Conservation (phyloP, 2,888 invertebrate species). For the Lycaena phlaeas region DNA sequence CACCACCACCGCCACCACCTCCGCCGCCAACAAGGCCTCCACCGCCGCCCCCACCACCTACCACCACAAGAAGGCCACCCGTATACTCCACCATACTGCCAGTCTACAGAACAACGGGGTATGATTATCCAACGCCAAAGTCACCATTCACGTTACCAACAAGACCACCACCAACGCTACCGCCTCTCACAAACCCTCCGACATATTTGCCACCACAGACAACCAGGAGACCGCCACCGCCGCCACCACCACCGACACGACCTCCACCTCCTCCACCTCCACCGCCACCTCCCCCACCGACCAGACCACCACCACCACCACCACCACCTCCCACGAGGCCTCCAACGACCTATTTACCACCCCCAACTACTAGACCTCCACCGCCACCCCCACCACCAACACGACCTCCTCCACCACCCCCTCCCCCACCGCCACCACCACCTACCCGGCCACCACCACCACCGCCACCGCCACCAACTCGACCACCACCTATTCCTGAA, state of each 20-base stretch:
- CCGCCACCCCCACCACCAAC: slow-evolving; percentile 11
- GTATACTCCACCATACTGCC: slow-evolving; percentile 11
- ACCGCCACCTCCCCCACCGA: slow-evolving; percentile 6
- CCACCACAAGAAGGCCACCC: slow-evolving; percentile 14
- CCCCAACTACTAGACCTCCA: slow-evolving; percentile 5
- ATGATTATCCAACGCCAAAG: slow-evolving; percentile 5
- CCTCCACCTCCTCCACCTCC: slow-evolving; percentile 10
- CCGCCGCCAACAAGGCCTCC: slow-evolving; percentile 10
- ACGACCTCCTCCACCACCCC: slow-evolving; percentile 5
- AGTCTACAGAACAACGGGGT: not conserved
- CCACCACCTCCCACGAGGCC: slow-evolving; percentile 11
- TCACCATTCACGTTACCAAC: slow-evolving; percentile 9
- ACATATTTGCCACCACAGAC: slow-evolving; percentile 12
- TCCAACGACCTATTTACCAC: slow-evolving; percentile 15
- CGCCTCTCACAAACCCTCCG: slow-evolving; percentile 2
- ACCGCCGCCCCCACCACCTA: slow-evolving; percentile 11
- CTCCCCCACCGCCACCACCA: slow-evolving; percentile 11
- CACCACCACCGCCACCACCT: slow-evolving; percentile 12
- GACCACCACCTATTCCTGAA: slow-evolving; percentile 19
- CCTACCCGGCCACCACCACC: slow-evolving; percentile 15
- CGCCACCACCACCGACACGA: slow-evolving; percentile 11
- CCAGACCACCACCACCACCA: not conserved
- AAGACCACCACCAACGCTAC: slow-evolving; percentile 1
- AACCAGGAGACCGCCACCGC: slow-evolving; percentile 7
- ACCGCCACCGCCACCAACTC: slow-evolving; percentile 19